A percentile compares a stretch with the other conserved stretches of the same genome.
phyloP scores from a whole-genome alignment of 1,140 invertebrate genomes.

The Tetramorium parvispinum region DNA sequence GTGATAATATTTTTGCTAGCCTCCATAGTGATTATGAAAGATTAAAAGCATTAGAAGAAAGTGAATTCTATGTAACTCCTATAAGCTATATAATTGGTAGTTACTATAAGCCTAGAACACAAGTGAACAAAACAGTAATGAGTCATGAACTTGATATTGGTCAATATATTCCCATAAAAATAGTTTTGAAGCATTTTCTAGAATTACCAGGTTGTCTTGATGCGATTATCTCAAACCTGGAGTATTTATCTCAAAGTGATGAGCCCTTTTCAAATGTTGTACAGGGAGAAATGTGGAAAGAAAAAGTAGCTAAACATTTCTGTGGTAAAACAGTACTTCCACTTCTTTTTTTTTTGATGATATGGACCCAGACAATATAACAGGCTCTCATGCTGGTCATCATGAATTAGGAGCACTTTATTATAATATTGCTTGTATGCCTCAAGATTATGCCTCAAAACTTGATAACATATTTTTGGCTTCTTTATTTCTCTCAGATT shows the following conservation, averaged over 20 bases:
- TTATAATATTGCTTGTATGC: conserved; percentile 3
- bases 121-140: not conserved
- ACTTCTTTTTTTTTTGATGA: conserved; percentile 25
- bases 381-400: conserved; percentile 15
- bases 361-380: conserved; percentile 31
- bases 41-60: conserved; percentile 28
- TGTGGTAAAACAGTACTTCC: conserved; percentile 26
- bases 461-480: conserved; percentile 35
- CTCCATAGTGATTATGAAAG: conserved; percentile 3
- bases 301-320: conserved; percentile 32
- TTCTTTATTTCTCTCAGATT: not conserved
- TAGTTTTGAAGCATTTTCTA: not conserved
- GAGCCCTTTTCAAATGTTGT: conserved; percentile 26
- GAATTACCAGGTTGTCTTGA: conserved; percentile 19
- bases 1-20: conserved; percentile 14
- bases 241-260: not conserved
- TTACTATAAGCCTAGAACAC: conserved; percentile 4
- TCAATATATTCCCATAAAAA: not conserved
- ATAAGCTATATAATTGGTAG: not conserved
- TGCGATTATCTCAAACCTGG: not conserved
- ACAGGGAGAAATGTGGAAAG: conserved; percentile 13
- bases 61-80: conserved; percentile 16
- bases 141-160: conserved; percentile 16
- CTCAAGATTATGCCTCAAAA: conserved; percentile 19
- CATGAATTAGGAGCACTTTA: conserved; percentile 35